Percentiles rank a stretch among this genome's conserved stretches.
Conservation (phyloP, 1,140 invertebrate genomes). For the Gryllus bimaculatus region DNA sequence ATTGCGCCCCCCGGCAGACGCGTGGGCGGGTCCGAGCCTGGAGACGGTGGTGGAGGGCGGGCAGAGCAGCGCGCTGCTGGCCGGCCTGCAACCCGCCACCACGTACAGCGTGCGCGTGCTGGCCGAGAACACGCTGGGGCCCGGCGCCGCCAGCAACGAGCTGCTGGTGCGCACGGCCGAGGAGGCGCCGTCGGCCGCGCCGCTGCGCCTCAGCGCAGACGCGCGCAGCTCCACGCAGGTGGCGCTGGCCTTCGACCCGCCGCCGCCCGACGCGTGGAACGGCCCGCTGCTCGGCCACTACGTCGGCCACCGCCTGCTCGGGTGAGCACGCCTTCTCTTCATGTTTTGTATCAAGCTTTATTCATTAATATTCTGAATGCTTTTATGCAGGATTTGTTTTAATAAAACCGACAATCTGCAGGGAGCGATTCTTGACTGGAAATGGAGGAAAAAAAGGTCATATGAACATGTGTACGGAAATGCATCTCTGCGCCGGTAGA, state of each 20-base stretch:
- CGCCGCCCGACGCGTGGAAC: constrained; percentile 36
- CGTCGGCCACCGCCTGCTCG: constrained; percentile 37
- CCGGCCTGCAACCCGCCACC: constrained; percentile 39
- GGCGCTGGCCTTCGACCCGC: constrained; percentile 39
- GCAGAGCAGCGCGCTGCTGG: constrained; percentile 28
- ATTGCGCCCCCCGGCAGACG: constrained; percentile 11
- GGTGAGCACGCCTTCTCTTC: too few species aligned
- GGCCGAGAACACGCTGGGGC: constrained; percentile 38
- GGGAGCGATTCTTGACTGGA: too few species aligned
- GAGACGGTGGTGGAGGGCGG: constrained; percentile 22
- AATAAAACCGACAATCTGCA: too few species aligned
- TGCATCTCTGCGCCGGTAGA: too few species aligned
- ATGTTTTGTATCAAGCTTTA: too few species aligned
- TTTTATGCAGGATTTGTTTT: too few species aligned
- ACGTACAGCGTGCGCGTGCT: too few species aligned
- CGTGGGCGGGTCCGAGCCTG: constrained; percentile 18
- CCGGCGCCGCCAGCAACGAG: constrained; percentile 34
- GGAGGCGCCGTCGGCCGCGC: constrained; percentile 42
- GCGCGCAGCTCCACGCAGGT: constrained; percentile 40
- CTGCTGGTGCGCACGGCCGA: constrained; percentile 34
- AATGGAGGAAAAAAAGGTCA: too few species aligned
- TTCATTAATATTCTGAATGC: too few species aligned
- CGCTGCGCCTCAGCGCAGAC: constrained; percentile 36
- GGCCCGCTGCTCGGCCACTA: constrained; percentile 45
- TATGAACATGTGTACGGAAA: too few species aligned